Conservation (phyloP, 2,888 invertebrate genomes). For the Lasius fuliginosus region DNA sequence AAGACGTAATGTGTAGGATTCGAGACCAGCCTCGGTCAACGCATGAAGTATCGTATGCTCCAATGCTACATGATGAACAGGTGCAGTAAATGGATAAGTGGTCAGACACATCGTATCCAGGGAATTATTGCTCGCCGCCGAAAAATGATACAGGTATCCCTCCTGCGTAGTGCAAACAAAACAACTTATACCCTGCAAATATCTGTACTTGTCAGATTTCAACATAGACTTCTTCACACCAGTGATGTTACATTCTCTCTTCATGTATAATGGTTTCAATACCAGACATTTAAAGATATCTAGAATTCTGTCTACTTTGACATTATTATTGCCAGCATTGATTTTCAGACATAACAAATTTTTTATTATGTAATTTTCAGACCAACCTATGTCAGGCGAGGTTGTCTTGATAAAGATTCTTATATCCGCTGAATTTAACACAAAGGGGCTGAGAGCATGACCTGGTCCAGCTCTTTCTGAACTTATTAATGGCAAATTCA, state of each 20-base stretch:
- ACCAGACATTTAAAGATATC: constrained; percentile 88
- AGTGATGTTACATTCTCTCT: constrained; percentile 77
- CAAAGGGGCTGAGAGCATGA: constrained; percentile 81
- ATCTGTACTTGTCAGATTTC: constrained; percentile 88
- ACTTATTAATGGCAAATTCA: constrained; percentile 81
- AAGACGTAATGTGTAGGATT: constrained; percentile 90
- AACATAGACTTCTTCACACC: constrained; percentile 84
- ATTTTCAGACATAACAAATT: constrained; percentile 87
- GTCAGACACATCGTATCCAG: constrained; percentile 78
- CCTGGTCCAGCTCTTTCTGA: constrained; percentile 81
- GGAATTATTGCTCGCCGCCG: constrained; percentile 76
- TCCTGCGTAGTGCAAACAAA: constrained; percentile 90
- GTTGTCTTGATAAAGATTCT: constrained; percentile 85
- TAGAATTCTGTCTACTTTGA: constrained; percentile 84
- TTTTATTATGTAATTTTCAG: constrained; percentile 86
- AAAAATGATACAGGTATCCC: constrained; percentile 92
- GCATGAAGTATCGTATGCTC: constrained; percentile 91
- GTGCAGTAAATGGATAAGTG: constrained; percentile 91
- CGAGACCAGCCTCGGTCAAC: constrained; percentile 91
- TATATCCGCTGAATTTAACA: constrained; percentile 85
- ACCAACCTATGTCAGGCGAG: constrained; percentile 85
- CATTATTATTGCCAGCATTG: constrained; percentile 84
- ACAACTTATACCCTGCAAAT: constrained; percentile 89
- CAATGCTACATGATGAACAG: constrained; percentile 89
- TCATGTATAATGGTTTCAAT: constrained; percentile 86